Conservation (phyloP, 2,113 vertebrate species). For the Sphyrna mokarran region DNA sequence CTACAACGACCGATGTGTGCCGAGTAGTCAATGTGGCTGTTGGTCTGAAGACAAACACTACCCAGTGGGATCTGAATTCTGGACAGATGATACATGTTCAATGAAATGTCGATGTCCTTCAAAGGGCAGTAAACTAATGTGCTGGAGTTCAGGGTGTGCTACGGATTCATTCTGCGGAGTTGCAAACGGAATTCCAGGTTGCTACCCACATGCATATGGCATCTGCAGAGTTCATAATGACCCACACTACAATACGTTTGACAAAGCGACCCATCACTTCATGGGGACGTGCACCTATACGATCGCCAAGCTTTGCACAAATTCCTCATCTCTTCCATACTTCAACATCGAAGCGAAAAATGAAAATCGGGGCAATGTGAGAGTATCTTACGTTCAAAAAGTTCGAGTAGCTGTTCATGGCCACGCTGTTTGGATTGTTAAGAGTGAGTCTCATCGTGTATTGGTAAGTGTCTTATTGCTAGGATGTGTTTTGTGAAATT, state of each 20-base stretch:
- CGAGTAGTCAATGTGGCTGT: conserved; percentile 46
- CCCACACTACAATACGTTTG: conserved; percentile 66
- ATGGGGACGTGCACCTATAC: conserved; percentile 65
- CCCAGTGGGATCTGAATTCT: conserved; percentile 53
- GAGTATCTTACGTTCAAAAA: conserved; percentile 53
- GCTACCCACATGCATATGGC: conserved; percentile 45
- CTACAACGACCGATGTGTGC: conserved; percentile 43
- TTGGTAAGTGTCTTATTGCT: conserved; percentile 56
- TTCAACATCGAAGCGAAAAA: conserved; percentile 69
- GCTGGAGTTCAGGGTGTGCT: conserved; percentile 52
- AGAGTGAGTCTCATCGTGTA: conserved; percentile 50
- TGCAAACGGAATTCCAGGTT: conserved; percentile 42
- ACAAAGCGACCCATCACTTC: conserved; percentile 62
- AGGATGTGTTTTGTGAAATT: neutral
- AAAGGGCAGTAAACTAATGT: conserved; percentile 53
- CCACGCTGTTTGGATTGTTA: conserved; percentile 54
- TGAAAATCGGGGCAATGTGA: conserved; percentile 49
- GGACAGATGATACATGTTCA: conserved; percentile 57
- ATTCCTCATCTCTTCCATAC: conserved; percentile 49
- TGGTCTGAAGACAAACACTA: conserved; percentile 48
- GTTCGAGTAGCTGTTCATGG: conserved; percentile 53
- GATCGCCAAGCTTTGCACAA: conserved; percentile 61
- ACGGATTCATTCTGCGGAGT: conserved; percentile 53
- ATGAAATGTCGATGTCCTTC: conserved; percentile 58
- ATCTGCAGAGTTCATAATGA: conserved; percentile 59